Evolutionary conservation across 2,113 vertebrate genomes (phyloP).

Genomic region (Pionites leucogaster): DNA sequence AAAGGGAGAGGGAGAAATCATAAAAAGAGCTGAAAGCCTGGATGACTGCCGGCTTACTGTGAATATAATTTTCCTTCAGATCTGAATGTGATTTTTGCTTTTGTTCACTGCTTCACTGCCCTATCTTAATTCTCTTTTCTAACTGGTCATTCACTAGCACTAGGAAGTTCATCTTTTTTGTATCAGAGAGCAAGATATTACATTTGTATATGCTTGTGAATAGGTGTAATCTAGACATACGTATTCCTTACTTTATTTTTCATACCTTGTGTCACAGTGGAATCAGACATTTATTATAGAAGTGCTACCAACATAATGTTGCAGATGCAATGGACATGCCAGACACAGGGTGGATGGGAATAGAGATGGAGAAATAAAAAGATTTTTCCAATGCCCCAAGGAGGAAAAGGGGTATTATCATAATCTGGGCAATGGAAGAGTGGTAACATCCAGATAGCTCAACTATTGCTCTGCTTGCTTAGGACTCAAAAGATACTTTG

Average conservation of each 20-base stretch:
- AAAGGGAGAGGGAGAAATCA: not conserved
- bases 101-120: conserved; percentile 29
- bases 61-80: conserved; percentile 41
- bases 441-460: not conserved
- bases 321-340: not conserved
- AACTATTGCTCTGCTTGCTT: not conserved
- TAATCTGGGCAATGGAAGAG: not conserved
- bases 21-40: conserved; percentile 22
- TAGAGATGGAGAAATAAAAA: not conserved
- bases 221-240: not conserved
- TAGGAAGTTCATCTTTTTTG: conserved; percentile 50
- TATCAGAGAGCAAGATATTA: conserved; percentile 26
- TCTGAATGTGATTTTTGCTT: conserved; percentile 59
- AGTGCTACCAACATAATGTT: not conserved
- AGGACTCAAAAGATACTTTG: conserved; percentile 40
- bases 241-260: not conserved
- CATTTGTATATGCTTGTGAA: conserved; percentile 47
- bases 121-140: conserved; percentile 43
- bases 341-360: not conserved
- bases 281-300: not conserved
- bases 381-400: not conserved
- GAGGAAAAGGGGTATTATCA: not conserved
- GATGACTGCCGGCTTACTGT: conserved; percentile 43
- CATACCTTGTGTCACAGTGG: not conserved
- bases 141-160: conserved; percentile 49